Evolutionary conservation across 2,113 vertebrate genomes (phyloP).

Genomic region (Coptodon rendalli): DNA sequence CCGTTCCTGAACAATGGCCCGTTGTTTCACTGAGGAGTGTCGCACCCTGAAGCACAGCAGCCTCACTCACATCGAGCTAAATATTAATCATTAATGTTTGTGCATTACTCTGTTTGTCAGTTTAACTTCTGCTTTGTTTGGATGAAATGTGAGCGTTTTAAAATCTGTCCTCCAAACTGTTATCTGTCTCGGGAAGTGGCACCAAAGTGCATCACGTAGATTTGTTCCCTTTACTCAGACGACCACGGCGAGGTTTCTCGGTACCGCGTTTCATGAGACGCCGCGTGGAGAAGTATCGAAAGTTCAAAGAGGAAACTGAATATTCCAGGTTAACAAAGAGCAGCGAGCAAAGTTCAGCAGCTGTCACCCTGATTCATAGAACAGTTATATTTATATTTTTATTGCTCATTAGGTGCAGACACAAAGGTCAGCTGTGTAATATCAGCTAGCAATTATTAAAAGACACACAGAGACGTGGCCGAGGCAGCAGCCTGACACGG

Average conservation of each 20-base stretch:
- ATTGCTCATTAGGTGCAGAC: rapidly evolving
- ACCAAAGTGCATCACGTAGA: rapidly evolving
- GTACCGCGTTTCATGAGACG: not conserved
- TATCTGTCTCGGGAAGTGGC: not conserved
- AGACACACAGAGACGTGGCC: rapidly evolving
- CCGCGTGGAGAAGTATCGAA: not conserved
- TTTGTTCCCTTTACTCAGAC: rapidly evolving
- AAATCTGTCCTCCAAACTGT: rapidly evolving
- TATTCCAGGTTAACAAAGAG: not conserved
- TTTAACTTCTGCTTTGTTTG: not conserved
- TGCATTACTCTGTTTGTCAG: not conserved
- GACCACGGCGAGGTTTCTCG: not conserved
- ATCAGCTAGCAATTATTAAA: rapidly evolving
- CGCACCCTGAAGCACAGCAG: not conserved
- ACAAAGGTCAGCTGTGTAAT: not conserved
- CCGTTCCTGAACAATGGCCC: not conserved
- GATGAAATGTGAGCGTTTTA: not conserved
- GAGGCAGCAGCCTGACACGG: rapidly evolving
- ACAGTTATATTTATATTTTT: rapidly evolving
- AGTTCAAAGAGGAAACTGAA: not conserved
- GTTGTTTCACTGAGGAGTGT: rapidly evolving
- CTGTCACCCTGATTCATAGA: not conserved
- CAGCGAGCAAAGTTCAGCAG: not conserved
- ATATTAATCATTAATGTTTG: not conserved
- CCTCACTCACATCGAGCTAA: not conserved